Base-by-base conservation (phyloP, 92 coral and sea anemone genomes). In the Pocillopora meandrina region DNA sequence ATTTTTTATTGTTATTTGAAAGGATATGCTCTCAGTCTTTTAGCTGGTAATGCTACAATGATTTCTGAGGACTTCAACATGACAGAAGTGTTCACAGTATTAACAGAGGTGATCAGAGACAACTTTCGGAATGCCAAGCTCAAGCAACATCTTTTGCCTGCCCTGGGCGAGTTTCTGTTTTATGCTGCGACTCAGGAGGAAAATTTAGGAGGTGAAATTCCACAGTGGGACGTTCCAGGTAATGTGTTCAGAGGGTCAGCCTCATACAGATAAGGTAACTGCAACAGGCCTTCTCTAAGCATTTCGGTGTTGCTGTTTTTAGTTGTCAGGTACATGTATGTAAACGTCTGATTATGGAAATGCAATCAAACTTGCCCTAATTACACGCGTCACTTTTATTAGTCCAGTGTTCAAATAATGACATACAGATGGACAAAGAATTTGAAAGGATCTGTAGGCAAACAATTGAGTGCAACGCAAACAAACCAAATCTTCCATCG, bases 131-230 rank as follows among this genome's bases (percentile, higher is more conserved):
- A 97, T 86, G 87, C 85, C 11, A 90, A 93, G 69, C 92, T 97
- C 69, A 97, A 97, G 88, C 98, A 97, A 52, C 90, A 93, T 76
- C 89, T 97, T 52, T 68, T 97, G 68, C 98, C 99, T 47, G 98
- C 98, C 10, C 87, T 97, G 63, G 99, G 99, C 68, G 99, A 97
- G 76, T 97, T 97, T 70, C 90, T 97, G 65, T 97, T 97, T 81
- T 97, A 97, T 86, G 98, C 99, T 33, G 98, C 99, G 1, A 94
- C 99, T 12, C 99, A 97, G 78, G 99, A 97, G 84, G 98, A 97
- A 79, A 94, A 71, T 91, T 90, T 94, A 58, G 91, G 89, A n/a
- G 69, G 89, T 49, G 61, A 88, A 23, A 95, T 92, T 76, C 83
- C 90, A 6, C 90, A 87, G 63, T 97, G 99, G 99, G 98, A 94